Evolutionary conservation across 2,113 vertebrate species (phyloP).

Genomic region (Choloepus hoffmanni): DNA sequence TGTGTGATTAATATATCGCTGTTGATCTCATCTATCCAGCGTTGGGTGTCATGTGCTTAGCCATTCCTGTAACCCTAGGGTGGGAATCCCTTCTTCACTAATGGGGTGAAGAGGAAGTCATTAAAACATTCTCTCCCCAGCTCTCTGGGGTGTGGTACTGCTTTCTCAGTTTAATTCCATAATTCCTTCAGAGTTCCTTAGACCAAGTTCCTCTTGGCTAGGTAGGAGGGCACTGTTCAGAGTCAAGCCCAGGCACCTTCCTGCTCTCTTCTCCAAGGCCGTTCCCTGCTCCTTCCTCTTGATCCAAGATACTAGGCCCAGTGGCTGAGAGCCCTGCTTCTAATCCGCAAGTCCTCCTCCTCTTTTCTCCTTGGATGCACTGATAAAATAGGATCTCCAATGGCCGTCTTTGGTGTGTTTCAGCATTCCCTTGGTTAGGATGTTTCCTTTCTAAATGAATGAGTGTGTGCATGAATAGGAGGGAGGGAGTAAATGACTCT

Average conservation of each 20-base stretch:
- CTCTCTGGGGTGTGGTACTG: not conserved
- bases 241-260: not conserved
- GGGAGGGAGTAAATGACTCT: not conserved
- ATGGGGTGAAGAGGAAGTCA: not conserved
- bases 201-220: not conserved
- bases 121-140: not conserved
- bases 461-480: not conserved
- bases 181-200: not conserved
- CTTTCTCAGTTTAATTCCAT: not conserved
- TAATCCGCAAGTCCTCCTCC: not conserved
- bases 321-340: not conserved
- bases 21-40: fast-evolving
- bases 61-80: not conserved
- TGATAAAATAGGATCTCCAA: not conserved
- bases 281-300: not conserved
- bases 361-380: not conserved
- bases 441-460: slow-evolving; percentile 26
- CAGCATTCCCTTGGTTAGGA: not conserved
- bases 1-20: not conserved
- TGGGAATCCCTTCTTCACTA: not conserved
- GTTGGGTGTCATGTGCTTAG: not conserved
- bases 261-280: not conserved
- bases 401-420: not conserved
- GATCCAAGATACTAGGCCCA: not conserved
- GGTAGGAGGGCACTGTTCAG: not conserved